Base-by-base conservation (phyloP, 2,797 vertebrate species). In the Microctenopoma lineatum region DNA sequence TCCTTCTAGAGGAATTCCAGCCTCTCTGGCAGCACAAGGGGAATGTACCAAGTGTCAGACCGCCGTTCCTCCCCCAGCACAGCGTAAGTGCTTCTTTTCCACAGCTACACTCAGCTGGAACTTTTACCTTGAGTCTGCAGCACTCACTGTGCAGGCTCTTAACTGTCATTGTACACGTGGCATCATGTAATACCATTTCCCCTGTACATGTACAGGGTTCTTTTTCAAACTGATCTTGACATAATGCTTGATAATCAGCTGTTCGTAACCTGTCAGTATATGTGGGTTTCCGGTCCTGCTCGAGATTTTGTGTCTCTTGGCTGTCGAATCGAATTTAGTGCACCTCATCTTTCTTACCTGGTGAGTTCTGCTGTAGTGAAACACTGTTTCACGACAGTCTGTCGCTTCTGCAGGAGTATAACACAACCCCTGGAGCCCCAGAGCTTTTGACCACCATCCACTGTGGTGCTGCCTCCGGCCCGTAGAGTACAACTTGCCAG, bases 11-110 rank as follows among this genome's bases (percentile, higher is more conserved):
- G 94, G 83, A 94, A 94, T 87, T 92, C 93, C 70, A 94, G 93
- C 79, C 76, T 94, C 74, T 94, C 94, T 27, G 93, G 93, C 8
- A 90, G 89, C 68, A 94, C 93, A 6, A 90, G 94, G 59, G 95
- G 94, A 36, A 92, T 95, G 92, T 94, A 95, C 90, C 93, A 94
- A 78, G 94, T 94, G 56, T 95, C 94, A 0, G 94, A 95, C 9
- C 87, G 93, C 32, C 94, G 92, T 4, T 94, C 94, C 4, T 95
- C 94, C 7, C 94, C 94, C 66, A 95, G 93, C 87, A 94, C 94
- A 29, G 94, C 93, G 95, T 95, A 84, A 81, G 93, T 86, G 8
- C 45, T 39, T 15, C 16, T 21, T 0, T n/a, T 63, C 26, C 51
- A 32, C 50, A 41, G 41, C 38, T 55, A 47, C 16, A 38, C 36